phyloP scores from a whole-genome alignment of 2,888 invertebrate species.

The Coleophora deauratella region DNA sequence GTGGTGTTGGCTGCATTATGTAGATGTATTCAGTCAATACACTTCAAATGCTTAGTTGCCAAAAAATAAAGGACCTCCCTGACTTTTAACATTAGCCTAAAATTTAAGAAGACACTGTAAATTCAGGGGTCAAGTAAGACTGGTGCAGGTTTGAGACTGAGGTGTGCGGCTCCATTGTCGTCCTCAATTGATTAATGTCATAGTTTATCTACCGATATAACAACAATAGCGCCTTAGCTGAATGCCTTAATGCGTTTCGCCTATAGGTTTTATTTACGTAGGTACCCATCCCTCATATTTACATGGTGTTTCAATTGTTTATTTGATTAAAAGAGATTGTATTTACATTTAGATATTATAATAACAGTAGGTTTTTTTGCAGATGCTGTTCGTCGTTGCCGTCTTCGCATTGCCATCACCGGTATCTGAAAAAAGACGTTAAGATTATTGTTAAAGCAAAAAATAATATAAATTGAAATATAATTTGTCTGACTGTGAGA shows the following conservation, averaged over 20 bases:
- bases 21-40: constrained; percentile 47
- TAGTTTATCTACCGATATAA: constrained; percentile 70
- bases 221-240: constrained; percentile 66
- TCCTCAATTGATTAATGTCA: constrained; percentile 61
- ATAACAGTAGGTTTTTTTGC: constrained; percentile 21
- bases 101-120: not conserved
- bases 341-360: constrained; percentile 13
- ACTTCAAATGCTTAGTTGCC: constrained; percentile 25
- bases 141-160: constrained; percentile 44
- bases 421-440: not conserved
- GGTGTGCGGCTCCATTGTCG: constrained; percentile 63
- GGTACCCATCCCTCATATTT: constrained; percentile 37
- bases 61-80: constrained; percentile 23
- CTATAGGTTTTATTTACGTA: constrained; percentile 57
- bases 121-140: constrained; percentile 26
- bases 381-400: constrained; percentile 19
- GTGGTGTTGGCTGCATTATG: constrained; percentile 41
- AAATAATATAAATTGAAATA: not conserved
- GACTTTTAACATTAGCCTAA: not conserved
- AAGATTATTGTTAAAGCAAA: not conserved
- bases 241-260: constrained; percentile 58
- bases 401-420: not conserved
- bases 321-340: constrained; percentile 12
- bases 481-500: too few species aligned
- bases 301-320: constrained; percentile 43